Conservation (phyloP, 2,888 invertebrate genomes). For the Drosophila neutralis region DNA sequence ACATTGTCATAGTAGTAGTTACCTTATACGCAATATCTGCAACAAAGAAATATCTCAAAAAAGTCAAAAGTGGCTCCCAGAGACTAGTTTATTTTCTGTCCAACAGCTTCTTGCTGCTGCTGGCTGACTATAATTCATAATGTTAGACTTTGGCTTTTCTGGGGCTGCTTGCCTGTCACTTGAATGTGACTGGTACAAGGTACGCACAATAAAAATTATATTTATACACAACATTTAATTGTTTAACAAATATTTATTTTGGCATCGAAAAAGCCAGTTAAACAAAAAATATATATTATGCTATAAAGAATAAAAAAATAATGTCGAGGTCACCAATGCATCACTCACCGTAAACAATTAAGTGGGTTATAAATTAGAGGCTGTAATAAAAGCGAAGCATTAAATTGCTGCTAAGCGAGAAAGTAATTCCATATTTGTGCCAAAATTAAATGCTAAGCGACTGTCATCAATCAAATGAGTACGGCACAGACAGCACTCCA, state of each 20-base stretch:
- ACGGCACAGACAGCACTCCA: not conserved
- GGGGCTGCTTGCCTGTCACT: slow-evolving; percentile 3
- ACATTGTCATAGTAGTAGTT: not conserved
- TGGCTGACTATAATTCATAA: slow-evolving; percentile 28
- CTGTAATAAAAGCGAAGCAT: not conserved
- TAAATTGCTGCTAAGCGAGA: not conserved
- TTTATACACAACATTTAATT: slow-evolving; percentile 56
- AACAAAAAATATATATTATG: not conserved
- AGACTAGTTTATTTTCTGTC: not conserved
- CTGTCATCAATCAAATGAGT: not conserved
- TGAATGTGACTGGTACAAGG: slow-evolving; percentile 63
- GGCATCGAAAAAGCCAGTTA: not conserved
- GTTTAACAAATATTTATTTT: slow-evolving; percentile 11
- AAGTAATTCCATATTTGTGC: not conserved
- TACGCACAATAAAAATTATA: slow-evolving; percentile 78
- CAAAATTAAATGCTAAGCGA: not conserved
- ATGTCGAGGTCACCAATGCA: not conserved
- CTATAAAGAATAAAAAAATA: not conserved
- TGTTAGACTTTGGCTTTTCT: slow-evolving; percentile 15
- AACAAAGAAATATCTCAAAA: not conserved
- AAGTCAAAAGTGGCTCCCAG: not conserved
- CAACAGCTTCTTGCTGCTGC: not conserved
- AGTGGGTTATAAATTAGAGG: not conserved
- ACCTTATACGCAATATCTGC: not conserved
- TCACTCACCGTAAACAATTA: not conserved